Evolutionary conservation across 2,113 vertebrate genomes (phyloP), one percentile per base, ranked within the genome.

Genomic region (Tichodroma muraria): DNA sequence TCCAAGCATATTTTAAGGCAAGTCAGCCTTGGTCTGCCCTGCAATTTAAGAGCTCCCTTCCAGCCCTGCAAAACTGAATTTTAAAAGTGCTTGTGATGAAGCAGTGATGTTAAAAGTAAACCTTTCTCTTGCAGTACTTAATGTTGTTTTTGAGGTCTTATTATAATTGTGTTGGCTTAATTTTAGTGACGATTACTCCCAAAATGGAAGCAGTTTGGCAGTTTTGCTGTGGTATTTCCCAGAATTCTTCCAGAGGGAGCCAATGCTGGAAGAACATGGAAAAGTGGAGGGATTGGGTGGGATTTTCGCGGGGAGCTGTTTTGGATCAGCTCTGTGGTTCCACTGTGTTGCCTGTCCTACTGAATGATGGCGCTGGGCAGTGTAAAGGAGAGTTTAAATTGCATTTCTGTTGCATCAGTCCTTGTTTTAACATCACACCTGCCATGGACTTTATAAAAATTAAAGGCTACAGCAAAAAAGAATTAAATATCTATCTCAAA

Each of bases 1-100:
- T 95, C 94, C 93, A 80, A 71, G 95, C 93, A 85, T 89, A 86
- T 92, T 97, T 69, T 88, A 68, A 80, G 77, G 90, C 90, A 79
- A 83, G 80, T 35, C 89, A 94, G 80, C 61, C 82, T 97, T 85
- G 91, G 85, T 73, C 83, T 94, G 95, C 85, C 38, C 80, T 96
- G 85, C 93, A 94, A 52, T 83, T 93, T 33, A 94, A 94, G 61
- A 42, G 52, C 57, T 94, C 64, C 71, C 63, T 94, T 75, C 53
- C 95, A 90, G 71, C 92, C 85, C 96, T 92, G 44, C 50, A 92
- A 96, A 96, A 89, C 63, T 68, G 66, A 49, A 7, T 52, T 88
- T 73, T 82, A 37, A 27, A 89, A 76, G 83, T 49, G 38, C 8
- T 42, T 1, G 0, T 45, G 75, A 70, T 54, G 60, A 64, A 73